Percentiles rank a stretch among this genome's conserved stretches.
Conservation (phyloP, 1,140 invertebrate species). For the Portunus trituberculatus region DNA sequence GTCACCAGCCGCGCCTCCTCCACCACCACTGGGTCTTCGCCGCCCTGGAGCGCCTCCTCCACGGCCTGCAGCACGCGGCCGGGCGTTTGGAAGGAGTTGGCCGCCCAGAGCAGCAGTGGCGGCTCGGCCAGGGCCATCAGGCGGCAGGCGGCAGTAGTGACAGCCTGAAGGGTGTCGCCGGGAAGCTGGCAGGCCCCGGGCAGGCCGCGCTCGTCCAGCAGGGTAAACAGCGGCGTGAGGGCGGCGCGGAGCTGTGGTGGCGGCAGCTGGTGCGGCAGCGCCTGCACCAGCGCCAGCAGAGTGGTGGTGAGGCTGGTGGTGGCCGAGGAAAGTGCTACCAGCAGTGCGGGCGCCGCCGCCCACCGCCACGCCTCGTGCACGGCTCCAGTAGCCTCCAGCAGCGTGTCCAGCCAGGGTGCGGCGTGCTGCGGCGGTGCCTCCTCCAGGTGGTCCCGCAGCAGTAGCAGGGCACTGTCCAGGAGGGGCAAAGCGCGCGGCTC, state of each 20-base stretch:
- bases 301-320: background rate
- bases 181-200: background rate
- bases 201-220: background rate
- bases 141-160: background rate
- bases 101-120: background rate
- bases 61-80: background rate
- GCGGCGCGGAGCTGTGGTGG: background rate
- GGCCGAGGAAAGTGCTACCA: background rate
- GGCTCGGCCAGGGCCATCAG: background rate
- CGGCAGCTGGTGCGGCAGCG: background rate
- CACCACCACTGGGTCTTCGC: background rate
- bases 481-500: background rate
- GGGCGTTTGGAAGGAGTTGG: background rate
- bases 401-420: background rate
- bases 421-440: background rate
- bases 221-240: background rate
- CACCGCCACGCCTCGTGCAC: background rate
- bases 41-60: background rate
- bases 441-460: background rate
- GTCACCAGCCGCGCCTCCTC: conserved; percentile 6
- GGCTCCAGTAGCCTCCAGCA: background rate
- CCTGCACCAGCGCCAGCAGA: background rate
- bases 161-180: background rate
- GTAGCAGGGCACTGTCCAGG: background rate
- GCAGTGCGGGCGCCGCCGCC: background rate